Evolutionary conservation across 2,888 invertebrate species (phyloP).

Genomic region (Hermaeophaga mercurialis): DNA sequence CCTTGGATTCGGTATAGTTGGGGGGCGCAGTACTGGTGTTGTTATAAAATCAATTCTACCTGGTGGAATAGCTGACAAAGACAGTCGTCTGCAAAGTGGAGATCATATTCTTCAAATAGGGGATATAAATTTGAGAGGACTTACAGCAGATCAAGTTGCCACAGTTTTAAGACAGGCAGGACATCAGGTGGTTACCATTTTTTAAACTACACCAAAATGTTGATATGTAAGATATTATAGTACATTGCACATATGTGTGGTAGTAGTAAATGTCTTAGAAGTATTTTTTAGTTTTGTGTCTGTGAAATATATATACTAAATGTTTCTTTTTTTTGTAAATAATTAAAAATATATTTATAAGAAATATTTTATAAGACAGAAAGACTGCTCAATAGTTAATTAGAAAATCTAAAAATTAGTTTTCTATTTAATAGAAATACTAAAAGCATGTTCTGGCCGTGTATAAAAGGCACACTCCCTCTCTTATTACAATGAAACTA

Average conservation of each 20-base stretch:
- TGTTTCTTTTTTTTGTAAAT: neutral
- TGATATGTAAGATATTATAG: slow-evolving; percentile 75
- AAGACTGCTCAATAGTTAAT: no score
- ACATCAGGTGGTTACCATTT: slow-evolving; percentile 56
- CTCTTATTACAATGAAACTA: no score
- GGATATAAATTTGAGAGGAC: slow-evolving; percentile 92
- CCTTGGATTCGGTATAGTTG: slow-evolving; percentile 97
- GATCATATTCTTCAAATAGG: slow-evolving; percentile 97
- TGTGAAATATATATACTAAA: neutral
- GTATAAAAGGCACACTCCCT: no score
- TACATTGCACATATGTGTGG: slow-evolving; percentile 37
- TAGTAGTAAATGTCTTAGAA: slow-evolving; percentile 27
- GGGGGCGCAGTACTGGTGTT: slow-evolving; percentile 96
- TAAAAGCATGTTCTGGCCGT: no score
- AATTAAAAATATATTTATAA: no score
- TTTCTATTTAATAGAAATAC: no score
- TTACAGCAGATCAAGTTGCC: slow-evolving; percentile 95
- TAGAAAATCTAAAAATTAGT: no score
- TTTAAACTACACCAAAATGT: slow-evolving; percentile 61
- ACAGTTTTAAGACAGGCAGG: slow-evolving; percentile 74
- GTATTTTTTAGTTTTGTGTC: slow-evolving; percentile 12
- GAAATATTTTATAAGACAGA: no score
- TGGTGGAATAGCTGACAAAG: slow-evolving; percentile 90
- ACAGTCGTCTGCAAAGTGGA: slow-evolving; percentile 83
- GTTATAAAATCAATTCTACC: slow-evolving; percentile 97